Conservation (phyloP, 1,140 invertebrate genomes). For the Musca domestica region DNA sequence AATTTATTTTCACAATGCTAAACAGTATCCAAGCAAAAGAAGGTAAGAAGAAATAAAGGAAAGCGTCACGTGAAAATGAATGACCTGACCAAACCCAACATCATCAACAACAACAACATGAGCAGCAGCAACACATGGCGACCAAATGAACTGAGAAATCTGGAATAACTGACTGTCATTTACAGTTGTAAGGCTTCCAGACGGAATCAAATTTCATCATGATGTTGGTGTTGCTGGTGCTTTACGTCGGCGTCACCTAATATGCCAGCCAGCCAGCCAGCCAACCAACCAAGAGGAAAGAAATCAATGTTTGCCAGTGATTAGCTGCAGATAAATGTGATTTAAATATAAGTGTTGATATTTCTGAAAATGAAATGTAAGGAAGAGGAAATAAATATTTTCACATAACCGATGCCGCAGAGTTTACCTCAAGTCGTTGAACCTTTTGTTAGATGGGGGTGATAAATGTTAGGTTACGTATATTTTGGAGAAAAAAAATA, state of each 20-base stretch:
- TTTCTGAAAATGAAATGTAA: too few species aligned
- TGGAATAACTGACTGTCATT: neutral
- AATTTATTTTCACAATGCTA: neutral
- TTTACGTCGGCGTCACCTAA: neutral
- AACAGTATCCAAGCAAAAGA: neutral
- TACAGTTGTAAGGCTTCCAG: slow-evolving; percentile 2
- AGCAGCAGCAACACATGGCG: neutral
- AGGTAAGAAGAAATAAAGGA: neutral
- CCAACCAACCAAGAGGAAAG: too few species aligned
- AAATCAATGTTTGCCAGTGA: too few species aligned
- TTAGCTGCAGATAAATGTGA: too few species aligned
- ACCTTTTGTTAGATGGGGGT: too few species aligned
- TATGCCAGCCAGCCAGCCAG: too few species aligned
- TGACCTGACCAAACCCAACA: neutral
- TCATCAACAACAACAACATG: neutral
- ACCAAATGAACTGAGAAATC: slow-evolving; percentile 8
- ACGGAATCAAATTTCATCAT: slow-evolving; percentile 9
- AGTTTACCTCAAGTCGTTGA: too few species aligned
- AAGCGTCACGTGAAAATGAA: neutral
- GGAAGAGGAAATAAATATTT: too few species aligned
- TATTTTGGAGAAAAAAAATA: too few species aligned
- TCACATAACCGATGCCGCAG: too few species aligned
- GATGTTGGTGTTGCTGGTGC: neutral
- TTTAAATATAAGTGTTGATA: too few species aligned
- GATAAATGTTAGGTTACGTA: too few species aligned